phyloP scores from a whole-genome alignment of 2,888 invertebrate genomes.

The Crepidodera aurea region DNA sequence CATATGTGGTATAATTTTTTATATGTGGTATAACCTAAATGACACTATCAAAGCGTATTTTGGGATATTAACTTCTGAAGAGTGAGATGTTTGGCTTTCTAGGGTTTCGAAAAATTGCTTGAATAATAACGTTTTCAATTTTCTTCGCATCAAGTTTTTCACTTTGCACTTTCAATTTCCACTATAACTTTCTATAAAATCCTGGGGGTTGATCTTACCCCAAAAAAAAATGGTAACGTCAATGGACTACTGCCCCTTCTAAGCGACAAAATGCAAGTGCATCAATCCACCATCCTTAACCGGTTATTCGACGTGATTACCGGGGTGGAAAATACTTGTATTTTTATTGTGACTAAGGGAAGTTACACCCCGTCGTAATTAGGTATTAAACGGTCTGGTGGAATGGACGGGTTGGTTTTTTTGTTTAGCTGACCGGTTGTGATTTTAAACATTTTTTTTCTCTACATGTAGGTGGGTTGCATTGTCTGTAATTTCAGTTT shows the following conservation, averaged over 20 bases:
- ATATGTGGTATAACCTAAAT: no score
- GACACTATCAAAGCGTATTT: no score
- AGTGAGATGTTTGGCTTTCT: no score
- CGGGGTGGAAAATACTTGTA: conserved; percentile 44
- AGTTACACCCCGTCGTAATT: conserved; percentile 41
- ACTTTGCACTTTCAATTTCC: no score
- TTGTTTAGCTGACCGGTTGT: conserved; percentile 39
- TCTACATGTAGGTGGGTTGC: conserved; percentile 35
- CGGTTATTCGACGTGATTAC: conserved; percentile 31
- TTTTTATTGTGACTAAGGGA: conserved; percentile 34
- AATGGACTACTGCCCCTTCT: conserved; percentile 5
- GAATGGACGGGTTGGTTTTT: conserved; percentile 35
- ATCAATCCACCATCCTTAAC: conserved; percentile 22
- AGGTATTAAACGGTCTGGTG: conserved; percentile 41
- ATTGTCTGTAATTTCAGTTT: conserved; percentile 32
- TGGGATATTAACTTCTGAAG: no score
- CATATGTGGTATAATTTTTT: no score
- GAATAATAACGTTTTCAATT: no score
- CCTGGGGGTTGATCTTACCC: no score
- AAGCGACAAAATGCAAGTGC: conserved; percentile 9
- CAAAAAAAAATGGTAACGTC: neutral
- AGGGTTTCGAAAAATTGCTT: no score
- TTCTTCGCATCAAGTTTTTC: no score
- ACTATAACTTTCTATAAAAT: no score
- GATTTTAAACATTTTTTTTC: conserved; percentile 38